A percentile compares a stretch with the other conserved stretches of the same genome.
phyloP scores from a whole-genome alignment of 2,888 invertebrate genomes.

The Rhagonycha lutea region DNA sequence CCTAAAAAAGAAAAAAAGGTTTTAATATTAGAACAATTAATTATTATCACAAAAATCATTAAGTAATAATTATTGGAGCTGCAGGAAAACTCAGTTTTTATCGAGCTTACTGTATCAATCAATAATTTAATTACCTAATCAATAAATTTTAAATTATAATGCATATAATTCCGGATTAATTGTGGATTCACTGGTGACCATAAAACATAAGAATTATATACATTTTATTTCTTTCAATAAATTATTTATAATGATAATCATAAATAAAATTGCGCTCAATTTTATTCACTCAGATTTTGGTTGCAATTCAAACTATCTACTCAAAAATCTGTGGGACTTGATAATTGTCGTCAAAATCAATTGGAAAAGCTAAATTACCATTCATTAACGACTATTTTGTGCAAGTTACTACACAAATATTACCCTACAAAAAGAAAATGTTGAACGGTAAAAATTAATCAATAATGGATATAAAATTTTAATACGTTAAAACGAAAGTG shows the following conservation, averaged over 20 bases:
- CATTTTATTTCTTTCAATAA: no score
- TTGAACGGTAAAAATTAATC: not conserved
- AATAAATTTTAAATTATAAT: no score
- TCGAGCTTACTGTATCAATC: not conserved
- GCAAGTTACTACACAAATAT: not conserved
- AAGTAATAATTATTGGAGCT: not conserved
- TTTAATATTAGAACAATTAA: not conserved
- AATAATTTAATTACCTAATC: not conserved
- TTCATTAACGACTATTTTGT: no score
- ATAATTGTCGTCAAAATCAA: not conserved
- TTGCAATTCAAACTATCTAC: no score
- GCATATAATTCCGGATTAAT: no score
- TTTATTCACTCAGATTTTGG: no score
- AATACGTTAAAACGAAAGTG: not conserved
- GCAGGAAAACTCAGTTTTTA: not conserved
- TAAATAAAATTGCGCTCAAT: no score
- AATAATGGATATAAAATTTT: not conserved
- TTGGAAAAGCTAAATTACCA: not conserved
- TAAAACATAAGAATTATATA: no score
- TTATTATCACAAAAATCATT: not conserved
- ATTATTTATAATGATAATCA: no score
- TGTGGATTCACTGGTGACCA: no score
- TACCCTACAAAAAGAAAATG: not conserved
- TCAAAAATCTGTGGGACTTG: not conserved
- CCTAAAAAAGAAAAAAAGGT: not conserved